Evolutionary conservation across 2,797 vertebrate species (phyloP), one percentile per base, ranked within the genome.

Genomic region (Manis crassicaudata): DNA sequence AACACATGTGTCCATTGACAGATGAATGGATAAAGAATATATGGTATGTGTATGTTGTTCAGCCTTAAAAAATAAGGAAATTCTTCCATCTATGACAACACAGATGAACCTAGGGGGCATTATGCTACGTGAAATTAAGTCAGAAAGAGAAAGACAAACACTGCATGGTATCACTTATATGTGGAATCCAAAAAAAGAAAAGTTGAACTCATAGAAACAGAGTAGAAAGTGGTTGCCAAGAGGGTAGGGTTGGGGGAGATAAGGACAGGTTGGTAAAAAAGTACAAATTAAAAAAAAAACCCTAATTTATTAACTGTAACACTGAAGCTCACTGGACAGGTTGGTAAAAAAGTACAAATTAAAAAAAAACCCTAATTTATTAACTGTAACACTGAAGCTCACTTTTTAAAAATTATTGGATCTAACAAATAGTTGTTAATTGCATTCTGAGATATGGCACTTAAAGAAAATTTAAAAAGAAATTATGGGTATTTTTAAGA

Each of bases 391-490:
- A 88, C 27, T 88, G 60, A 92, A 90, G 29, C 23, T 95, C 60
- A 88, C 25, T 89, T 89, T 89, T 92, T 58, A 91, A 91, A 72
- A 76, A 43, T 43, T 43, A 43, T 43, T 43, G 43, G 43, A 43
- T 6, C 43, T 79, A 70, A 73, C 80, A 54, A 67, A 56, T 27
- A 58, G 35, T 62, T 70, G 43, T 63, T 65, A 68, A 43, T 52
- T 86, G 40, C 77, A 7, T 23, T 52, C 37, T 86, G 16, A 92
- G 37, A 85, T 67, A 76, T 16, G 14, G 10, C 23, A 81, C 37
- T 52, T 65, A 75, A 87, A 84, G 75, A 96, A 81, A 90, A 92
- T 72, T 27, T 92, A 54, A 58, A 92, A 96, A 87, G 40, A 29
- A 96, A 83, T 92, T 79, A 40, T 90, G 5, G 18, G 67, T 77